A percentile compares a stretch with the other conserved stretches of the same genome.
Evolutionary conservation across 2,888 invertebrate genomes (phyloP).

Genomic region (Myopa testacea): DNA sequence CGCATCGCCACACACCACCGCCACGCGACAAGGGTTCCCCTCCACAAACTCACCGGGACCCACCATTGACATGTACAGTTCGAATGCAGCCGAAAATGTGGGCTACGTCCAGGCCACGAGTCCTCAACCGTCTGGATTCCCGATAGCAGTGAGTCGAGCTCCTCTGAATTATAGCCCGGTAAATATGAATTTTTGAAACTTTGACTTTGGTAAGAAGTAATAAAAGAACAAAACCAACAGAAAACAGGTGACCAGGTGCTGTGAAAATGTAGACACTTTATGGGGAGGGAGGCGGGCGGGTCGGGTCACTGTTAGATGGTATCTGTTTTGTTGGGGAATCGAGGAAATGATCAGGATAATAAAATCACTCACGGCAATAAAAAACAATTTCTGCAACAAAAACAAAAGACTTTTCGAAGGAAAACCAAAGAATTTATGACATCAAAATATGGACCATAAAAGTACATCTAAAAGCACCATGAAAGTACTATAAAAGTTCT

Average conservation of each 20-base stretch:
- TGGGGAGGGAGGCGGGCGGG: not conserved
- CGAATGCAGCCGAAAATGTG: slow-evolving; percentile 85
- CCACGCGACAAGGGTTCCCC: slow-evolving; percentile 82
- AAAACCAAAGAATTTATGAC: no score
- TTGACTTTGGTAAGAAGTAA: no score
- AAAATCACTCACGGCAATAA: no score
- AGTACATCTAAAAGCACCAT: no score
- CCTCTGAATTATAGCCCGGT: slow-evolving; percentile 94
- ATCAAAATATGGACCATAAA: no score
- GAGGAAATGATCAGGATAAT: no score
- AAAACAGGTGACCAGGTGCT: not conserved
- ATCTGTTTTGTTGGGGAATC: no score
- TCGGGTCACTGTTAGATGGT: not conserved
- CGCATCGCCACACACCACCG: slow-evolving; percentile 83
- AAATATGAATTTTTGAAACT: slow-evolving; percentile 66
- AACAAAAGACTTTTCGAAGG: no score
- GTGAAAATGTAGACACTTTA: not conserved
- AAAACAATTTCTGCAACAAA: no score
- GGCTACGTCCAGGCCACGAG: slow-evolving; percentile 97
- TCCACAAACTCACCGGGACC: slow-evolving; percentile 93
- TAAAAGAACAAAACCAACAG: not conserved
- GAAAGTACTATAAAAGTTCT: no score
- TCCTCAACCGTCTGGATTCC: slow-evolving; percentile 96
- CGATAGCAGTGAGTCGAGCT: slow-evolving; percentile 93
- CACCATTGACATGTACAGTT: slow-evolving; percentile 93